Evolutionary conservation across 2,113 vertebrate genomes (phyloP).

Genomic region (Hippocampus mohnikei): DNA sequence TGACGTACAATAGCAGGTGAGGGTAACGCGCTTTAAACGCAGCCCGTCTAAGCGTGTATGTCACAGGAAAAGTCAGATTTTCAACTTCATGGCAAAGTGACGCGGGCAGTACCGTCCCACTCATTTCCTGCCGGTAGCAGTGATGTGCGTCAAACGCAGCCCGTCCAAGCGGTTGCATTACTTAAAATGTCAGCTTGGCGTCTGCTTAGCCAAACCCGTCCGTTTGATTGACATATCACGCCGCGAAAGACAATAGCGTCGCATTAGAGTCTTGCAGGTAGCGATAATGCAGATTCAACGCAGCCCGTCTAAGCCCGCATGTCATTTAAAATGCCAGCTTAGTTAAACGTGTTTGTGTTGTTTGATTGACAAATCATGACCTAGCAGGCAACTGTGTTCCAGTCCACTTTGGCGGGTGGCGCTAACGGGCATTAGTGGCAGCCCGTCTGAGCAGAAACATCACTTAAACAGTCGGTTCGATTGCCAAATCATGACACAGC

Average conservation of each 20-base stretch:
- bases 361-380: not conserved
- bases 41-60: not conserved
- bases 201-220: not conserved
- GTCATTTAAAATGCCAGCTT: constrained; percentile 2
- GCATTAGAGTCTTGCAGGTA: not conserved
- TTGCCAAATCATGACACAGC: too few species aligned
- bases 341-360: not conserved
- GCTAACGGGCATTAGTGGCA: not conserved
- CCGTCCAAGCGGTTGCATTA: not conserved
- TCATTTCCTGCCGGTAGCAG: not conserved
- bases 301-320: not conserved
- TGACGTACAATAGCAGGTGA: not conserved
- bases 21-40: not conserved
- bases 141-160: not conserved
- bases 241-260: not conserved
- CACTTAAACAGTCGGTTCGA: too few species aligned
- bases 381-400: not conserved
- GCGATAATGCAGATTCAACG: not conserved
- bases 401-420: not conserved
- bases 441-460: not conserved
- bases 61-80: not conserved
- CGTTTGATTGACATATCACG: constrained; percentile 1
- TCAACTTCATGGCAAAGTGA: not conserved
- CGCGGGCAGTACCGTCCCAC: not conserved
- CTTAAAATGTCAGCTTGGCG: not conserved